Conservation (phyloP, 2,888 invertebrate species). For the Galerucella calmariensis region DNA sequence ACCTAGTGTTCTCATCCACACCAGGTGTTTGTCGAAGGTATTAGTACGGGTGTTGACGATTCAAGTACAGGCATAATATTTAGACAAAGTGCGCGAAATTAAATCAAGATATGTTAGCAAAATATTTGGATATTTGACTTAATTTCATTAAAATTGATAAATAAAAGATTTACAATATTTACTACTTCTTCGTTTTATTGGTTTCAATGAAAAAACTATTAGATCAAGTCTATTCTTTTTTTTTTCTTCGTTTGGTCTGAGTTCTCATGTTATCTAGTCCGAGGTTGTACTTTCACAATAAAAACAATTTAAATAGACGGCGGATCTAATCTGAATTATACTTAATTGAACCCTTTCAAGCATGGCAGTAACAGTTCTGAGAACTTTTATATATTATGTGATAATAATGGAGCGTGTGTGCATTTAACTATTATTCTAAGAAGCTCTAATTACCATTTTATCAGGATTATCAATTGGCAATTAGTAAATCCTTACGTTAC, state of each 20-base stretch:
- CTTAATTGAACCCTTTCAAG: background rate
- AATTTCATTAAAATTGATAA: background rate
- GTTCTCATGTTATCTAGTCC: background rate
- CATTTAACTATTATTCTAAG: background rate
- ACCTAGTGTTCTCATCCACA: slow-evolving; percentile 38
- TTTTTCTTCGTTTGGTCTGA: too few relatives aligned
- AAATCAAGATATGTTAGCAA: background rate
- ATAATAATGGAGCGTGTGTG: background rate
- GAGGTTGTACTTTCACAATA: background rate
- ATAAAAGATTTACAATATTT: background rate
- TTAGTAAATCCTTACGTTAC: background rate
- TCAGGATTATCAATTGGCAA: slow-evolving; percentile 3
- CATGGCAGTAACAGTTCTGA: background rate
- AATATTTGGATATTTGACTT: background rate
- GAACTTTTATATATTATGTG: background rate
- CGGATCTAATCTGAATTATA: slow-evolving; percentile 1
- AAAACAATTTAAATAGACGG: background rate
- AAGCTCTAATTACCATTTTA: background rate
- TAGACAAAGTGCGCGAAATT: background rate
- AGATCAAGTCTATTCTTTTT: too few relatives aligned
- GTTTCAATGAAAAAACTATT: too few relatives aligned
- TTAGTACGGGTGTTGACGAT: slow-evolving; percentile 4
- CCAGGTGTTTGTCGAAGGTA: slow-evolving; percentile 36
- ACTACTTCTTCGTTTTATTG: too few relatives aligned
- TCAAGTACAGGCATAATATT: background rate